Conservation (phyloP, 2,797 vertebrate genomes). For the Rhinella marina region DNA sequence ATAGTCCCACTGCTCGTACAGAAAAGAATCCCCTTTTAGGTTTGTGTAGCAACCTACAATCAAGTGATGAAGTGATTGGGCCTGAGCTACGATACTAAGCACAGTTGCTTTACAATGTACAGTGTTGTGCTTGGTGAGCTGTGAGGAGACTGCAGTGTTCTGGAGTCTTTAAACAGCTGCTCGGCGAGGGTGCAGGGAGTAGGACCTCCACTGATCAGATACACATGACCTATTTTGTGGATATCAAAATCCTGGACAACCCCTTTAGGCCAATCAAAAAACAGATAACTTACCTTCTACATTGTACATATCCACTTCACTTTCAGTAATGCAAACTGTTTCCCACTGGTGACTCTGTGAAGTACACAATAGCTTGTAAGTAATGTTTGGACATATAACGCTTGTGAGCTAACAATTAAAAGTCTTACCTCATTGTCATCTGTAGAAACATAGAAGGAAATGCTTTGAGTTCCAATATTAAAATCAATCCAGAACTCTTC, state of each 20-base stretch:
- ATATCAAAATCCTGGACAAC: not conserved
- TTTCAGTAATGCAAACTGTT: slow-evolving; percentile 84
- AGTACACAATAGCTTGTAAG: not conserved
- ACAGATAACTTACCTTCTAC: slow-evolving; percentile 80
- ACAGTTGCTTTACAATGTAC: no score
- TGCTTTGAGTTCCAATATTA: slow-evolving; percentile 86
- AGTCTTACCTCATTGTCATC: slow-evolving; percentile 69
- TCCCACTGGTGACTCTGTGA: slow-evolving; percentile 87
- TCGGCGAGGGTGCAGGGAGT: no score
- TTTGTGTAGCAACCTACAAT: no score
- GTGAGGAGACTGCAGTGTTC: no score
- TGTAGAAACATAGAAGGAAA: slow-evolving; percentile 90
- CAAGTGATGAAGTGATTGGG: not conserved
- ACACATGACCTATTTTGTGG: not conserved
- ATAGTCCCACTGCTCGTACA: no score
- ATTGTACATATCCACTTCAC: slow-evolving; percentile 83
- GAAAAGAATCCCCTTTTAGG: no score
- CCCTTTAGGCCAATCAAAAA: not conserved
- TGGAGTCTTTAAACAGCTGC: no score
- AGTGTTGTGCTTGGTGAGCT: no score
- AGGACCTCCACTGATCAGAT: no score
- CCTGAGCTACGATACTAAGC: no score
- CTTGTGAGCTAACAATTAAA: not conserved
- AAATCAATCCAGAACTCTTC: slow-evolving; percentile 98
- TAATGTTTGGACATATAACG: not conserved